Conservation (phyloP, 2,797 vertebrate species). For the Phoxinus dragarum region DNA sequence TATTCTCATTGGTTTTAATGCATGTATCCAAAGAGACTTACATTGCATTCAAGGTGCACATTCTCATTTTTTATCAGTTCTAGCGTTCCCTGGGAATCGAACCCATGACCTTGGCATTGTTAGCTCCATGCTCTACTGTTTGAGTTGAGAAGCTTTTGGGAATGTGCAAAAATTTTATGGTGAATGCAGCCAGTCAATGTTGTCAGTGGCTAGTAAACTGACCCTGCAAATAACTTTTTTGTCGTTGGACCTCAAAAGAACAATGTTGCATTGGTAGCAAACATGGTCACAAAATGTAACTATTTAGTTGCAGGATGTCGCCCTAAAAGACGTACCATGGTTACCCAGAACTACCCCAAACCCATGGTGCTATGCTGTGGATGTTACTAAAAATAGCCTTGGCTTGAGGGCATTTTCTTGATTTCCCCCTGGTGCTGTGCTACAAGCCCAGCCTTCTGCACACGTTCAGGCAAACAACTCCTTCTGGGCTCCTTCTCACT, state of each 20-base stretch:
- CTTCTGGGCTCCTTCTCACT: slow-evolving; percentile 1
- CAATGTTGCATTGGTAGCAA: not conserved
- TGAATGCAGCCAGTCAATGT: not conserved
- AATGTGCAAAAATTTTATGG: not conserved
- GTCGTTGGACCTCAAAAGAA: not conserved
- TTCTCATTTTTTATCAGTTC: not conserved
- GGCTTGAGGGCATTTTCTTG: slow-evolving; percentile 63
- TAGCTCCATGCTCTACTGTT: not conserved
- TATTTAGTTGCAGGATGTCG: not conserved
- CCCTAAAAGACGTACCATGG: not conserved
- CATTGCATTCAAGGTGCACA: not conserved
- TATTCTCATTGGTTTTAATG: not conserved
- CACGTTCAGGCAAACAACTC: slow-evolving; percentile 43
- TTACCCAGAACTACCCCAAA: slow-evolving; percentile 23
- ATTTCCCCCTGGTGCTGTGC: slow-evolving; percentile 55
- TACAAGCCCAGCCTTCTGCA: slow-evolving; percentile 60
- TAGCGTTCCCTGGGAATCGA: too few relatives aligned
- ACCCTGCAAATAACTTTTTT: not conserved
- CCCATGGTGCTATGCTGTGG: slow-evolving; percentile 16
- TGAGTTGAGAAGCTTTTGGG: not conserved
- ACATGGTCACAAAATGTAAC: too few relatives aligned
- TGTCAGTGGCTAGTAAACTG: not conserved
- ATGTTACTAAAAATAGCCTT: slow-evolving; percentile 52
- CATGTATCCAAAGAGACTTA: not conserved
- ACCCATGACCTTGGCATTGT: not conserved